A percentile compares a stretch with the other conserved stretches of the same genome.
phyloP scores from a whole-genome alignment of 1,140 invertebrate species.

The Monomorium pharaonis region DNA sequence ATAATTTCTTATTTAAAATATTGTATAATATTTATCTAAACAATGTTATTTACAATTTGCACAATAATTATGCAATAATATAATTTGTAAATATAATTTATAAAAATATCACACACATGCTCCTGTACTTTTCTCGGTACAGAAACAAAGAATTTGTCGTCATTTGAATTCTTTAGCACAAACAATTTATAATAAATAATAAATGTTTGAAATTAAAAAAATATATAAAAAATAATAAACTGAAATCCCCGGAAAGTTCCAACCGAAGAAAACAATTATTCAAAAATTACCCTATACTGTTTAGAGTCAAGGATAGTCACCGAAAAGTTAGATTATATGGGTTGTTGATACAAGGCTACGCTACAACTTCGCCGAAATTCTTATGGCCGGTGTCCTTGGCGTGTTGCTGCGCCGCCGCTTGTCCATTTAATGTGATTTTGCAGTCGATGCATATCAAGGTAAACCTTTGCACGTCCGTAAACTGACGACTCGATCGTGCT shows the following conservation, averaged over 20 bases:
- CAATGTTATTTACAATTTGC: too few relatives aligned
- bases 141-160: background rate
- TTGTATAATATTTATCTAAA: background rate
- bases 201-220: background rate
- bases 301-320: slow-evolving; percentile 34
- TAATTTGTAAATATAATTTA: slow-evolving; percentile 33
- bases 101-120: slow-evolving; percentile 28
- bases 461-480: slow-evolving; percentile 95
- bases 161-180: background rate
- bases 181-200: background rate
- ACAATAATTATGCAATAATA: background rate
- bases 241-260: slow-evolving; percentile 13
- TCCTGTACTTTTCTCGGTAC: background rate
- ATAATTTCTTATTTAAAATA: background rate
- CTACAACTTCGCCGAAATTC: slow-evolving; percentile 93
- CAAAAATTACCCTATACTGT: slow-evolving; percentile 16
- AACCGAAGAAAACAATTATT: background rate
- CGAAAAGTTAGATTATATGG: slow-evolving; percentile 6
- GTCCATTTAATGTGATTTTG: slow-evolving; percentile 90
- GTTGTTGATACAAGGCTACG: slow-evolving; percentile 36
- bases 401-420: slow-evolving; percentile 92
- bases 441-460: slow-evolving; percentile 93
- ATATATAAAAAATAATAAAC: background rate
- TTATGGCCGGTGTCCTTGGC: slow-evolving; percentile 94
- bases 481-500: slow-evolving; percentile 94